phyloP scores from a whole-genome alignment of 2,888 invertebrate genomes.

The Embidobia sp. region DNA sequence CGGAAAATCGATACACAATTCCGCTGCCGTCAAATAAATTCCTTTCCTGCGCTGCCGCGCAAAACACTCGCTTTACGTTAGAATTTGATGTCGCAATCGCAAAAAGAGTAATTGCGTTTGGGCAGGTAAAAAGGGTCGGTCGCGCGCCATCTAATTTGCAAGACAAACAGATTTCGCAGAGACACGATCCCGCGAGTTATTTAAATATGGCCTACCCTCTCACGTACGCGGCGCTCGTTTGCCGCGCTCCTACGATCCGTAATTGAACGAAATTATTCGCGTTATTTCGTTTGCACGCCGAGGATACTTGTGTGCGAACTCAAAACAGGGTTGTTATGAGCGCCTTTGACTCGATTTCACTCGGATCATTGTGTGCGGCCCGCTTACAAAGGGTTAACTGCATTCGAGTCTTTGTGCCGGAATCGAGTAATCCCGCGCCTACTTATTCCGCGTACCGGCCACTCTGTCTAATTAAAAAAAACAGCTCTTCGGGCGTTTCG shows the following conservation, averaged over 20 bases:
- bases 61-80: slow-evolving; percentile 3
- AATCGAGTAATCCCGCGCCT: slow-evolving; percentile 28
- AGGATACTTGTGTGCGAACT: slow-evolving; percentile 37
- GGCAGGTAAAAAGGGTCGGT: slow-evolving; percentile 20
- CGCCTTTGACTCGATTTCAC: slow-evolving; percentile 56
- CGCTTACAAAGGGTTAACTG: slow-evolving; percentile 48
- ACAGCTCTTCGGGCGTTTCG: slow-evolving; percentile 35
- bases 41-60: no score
- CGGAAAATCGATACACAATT: no score
- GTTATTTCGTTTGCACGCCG: slow-evolving; percentile 47
- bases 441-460: slow-evolving; percentile 26
- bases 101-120: slow-evolving; percentile 27
- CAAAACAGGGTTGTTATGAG: slow-evolving; percentile 50
- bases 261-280: slow-evolving; percentile 56
- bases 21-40: no score
- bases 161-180: slow-evolving; percentile 50
- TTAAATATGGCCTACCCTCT: slow-evolving; percentile 46
- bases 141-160: slow-evolving; percentile 49
- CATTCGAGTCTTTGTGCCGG: slow-evolving; percentile 27
- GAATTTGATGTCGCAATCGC: slow-evolving; percentile 24
- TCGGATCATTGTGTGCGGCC: slow-evolving; percentile 42
- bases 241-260: slow-evolving; percentile 34
- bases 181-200: slow-evolving; percentile 49
- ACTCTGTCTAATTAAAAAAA: slow-evolving; percentile 47
- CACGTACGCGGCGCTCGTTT: slow-evolving; percentile 51